Base-by-base conservation (phyloP, 2,113 vertebrate species). In the Tautogolabrus adspersus region DNA sequence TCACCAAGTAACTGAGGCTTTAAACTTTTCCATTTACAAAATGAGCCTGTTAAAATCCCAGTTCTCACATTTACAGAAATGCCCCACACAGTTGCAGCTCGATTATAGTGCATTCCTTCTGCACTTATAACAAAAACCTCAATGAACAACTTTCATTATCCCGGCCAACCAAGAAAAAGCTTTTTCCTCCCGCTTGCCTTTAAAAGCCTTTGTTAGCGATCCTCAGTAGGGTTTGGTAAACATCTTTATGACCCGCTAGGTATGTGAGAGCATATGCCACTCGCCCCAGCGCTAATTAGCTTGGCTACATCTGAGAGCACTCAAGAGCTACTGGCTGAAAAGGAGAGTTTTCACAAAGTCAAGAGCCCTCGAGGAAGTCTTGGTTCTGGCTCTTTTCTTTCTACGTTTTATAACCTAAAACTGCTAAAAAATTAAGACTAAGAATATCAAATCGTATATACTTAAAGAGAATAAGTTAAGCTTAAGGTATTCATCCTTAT, bases 271-370 rank as follows among this genome's bases (percentile, higher is more conserved):
- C 88, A 88, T 89, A 87, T 84, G 83, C 87, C 88, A 85, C 89
- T 89, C n/a, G 87, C 89, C 82, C 69, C 72, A 85, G 65, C 66
- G 40, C 89, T 93, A 93, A 93, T 93, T 91, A 91, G 83, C 87
- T 82, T 87, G 86, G 88, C 91, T 87, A 84, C 88, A 92, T 91
- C 90, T 91, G 91, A 93, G 90, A 91, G 86, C 87, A 91, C 90
- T 93, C 89, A 88, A 72, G 81, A 81, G 84, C 89, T 88, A 88
- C 88, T 59, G 79, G 75, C 76, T 78, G 73, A 84, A 85, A 84
- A 81, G 71, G 11, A 75, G 69, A 38, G 56, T 79, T 83, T 72
- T 71, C 71, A 76, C 21, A 76, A 81, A 90, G 77, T 91, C 82
- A 90, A 87, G 83, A 63, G 67, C 72, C 26, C 78, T 85, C 19